A percentile compares a stretch with the other conserved stretches of the same genome.
phyloP scores from a whole-genome alignment of 2,888 invertebrate species.

The Agrochola circellaris region DNA sequence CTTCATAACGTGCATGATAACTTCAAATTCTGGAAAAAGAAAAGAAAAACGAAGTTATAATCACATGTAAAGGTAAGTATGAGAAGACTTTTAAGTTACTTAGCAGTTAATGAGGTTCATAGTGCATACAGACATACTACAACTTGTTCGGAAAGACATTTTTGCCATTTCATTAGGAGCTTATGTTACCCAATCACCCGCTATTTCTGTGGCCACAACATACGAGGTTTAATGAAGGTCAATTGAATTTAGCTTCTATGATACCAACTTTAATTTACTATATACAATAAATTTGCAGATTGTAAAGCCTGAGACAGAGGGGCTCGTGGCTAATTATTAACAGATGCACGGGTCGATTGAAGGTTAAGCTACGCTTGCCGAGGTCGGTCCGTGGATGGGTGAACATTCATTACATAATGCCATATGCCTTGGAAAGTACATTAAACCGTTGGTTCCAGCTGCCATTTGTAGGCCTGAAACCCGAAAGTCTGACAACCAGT shows the following conservation, averaged over 20 bases:
- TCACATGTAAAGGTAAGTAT: not conserved
- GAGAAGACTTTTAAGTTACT: not conserved
- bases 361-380: not conserved
- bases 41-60: not conserved
- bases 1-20: not conserved
- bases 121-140: not conserved
- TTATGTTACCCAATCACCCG: not conserved
- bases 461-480: not conserved
- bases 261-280: conserved; percentile 5
- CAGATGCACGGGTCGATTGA: no score
- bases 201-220: conserved; percentile 7
- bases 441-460: not conserved
- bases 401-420: not conserved
- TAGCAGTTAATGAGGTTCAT: not conserved
- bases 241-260: not conserved
- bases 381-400: no score
- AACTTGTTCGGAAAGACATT: no score
- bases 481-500: not conserved
- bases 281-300: not conserved
- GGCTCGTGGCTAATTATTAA: no score
- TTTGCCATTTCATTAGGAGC: not conserved
- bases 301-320: not conserved
- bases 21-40: conserved; percentile 20
- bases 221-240: conserved; percentile 10
- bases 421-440: no score